Base-by-base conservation (phyloP, 1,140 invertebrate genomes). In the Drosophila mayri region DNA sequence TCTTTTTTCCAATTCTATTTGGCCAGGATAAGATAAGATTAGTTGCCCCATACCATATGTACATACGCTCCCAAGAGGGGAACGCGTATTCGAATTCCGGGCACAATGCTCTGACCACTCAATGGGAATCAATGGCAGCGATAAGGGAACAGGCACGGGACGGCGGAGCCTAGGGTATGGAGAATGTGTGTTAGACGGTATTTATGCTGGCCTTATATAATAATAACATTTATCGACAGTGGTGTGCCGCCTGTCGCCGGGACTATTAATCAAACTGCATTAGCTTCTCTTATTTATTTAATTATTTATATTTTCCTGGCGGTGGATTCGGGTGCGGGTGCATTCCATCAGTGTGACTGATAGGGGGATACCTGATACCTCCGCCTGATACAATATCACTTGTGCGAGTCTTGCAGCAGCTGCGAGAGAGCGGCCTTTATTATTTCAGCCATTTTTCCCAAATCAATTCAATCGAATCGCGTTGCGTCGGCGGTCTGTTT, bases 11-110 rank as follows among this genome's bases (percentile, higher is more conserved):
- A 38, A 49, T 54, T 28, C 43, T 44, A 57, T 60, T 37, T 40
- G 49, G 46, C 46, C 25, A 81, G 83, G 84, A 87, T 87, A 88
- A 88, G 83, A 87, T 87, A 87, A 87, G 83, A 87, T 84, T 84
- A 76, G 28, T 60, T 59, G 16, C 16, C 14, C 41, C 41, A 61
- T n/a, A 60, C 28, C 30, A 22, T 14, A 20, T 2, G 8, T 44
- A 14, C 12, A 14, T 8, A 12, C 11, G 22, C 2, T 47, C 18
- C 50, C 18, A 22, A 54, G 62, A 25, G 25, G 25, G 25, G 66
- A 14, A 66, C 49, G 61, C 50, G 8, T 44, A 49, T 18, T 28
- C 16, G 64, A 70, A 50, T 65, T 35, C 55, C 57, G 38, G 38
- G 14, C 12, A 14, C 62, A 32, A 44, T 32, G 64, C 22, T 50